These are phyloP conservation scores for Amphimedon queenslandica DNA, from an alignment of 37 sponge, comb jelly and placozoan species.

Conservation along the genomic window DNA sequence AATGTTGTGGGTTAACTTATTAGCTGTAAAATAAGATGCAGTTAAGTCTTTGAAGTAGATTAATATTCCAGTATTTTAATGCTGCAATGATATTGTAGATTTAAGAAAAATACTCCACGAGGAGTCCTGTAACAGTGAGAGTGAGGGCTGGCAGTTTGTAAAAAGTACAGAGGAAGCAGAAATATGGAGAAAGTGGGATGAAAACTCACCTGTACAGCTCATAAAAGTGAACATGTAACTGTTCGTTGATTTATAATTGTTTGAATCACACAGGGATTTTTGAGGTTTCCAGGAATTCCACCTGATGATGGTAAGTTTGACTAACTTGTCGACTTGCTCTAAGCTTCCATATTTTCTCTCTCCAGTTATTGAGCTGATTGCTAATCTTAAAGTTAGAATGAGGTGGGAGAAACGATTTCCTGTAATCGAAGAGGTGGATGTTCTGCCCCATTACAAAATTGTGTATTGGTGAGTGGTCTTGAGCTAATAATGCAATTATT, in stretches of 20 bases:
- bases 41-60: no score
- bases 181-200: constrained; percentile 43
- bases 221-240: constrained; percentile 21
- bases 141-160: constrained; percentile 43
- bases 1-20: no score
- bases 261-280: constrained; percentile 29
- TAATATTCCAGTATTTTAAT: no score
- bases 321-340: no score
- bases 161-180: constrained; percentile 27
- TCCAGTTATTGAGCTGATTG: constrained; percentile 43
- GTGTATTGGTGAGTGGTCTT: constrained; percentile 58
- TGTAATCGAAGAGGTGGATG: constrained; percentile 46
- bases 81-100: no score
- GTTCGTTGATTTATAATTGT: neutral
- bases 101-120: constrained; percentile 30
- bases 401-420: constrained; percentile 58
- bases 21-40: no score
- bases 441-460: constrained; percentile 32
- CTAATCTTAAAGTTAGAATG: constrained; percentile 24
- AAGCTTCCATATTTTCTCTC: no score
- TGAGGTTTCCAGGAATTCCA: constrained; percentile 50
- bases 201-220: constrained; percentile 30
- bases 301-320: constrained; percentile 37
- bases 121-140: constrained; percentile 12
- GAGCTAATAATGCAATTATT: no score